A percentile compares a stretch with the other conserved stretches of the same genome.
phyloP scores from a whole-genome alignment of 2,113 vertebrate genomes.

The Labeo catla region DNA sequence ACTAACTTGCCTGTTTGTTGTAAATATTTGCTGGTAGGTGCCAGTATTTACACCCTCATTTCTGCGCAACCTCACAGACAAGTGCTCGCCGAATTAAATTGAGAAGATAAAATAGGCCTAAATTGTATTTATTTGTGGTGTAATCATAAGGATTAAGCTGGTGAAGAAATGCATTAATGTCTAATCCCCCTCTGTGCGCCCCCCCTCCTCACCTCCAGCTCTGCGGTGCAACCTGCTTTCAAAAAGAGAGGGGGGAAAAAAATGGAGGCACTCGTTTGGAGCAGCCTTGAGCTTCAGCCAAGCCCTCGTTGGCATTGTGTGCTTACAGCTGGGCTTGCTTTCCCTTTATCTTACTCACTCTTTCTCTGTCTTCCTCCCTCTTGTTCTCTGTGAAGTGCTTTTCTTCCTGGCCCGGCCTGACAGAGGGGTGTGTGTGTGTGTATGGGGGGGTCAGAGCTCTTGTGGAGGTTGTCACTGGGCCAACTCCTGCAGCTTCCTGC shows the following conservation, averaged over 20 bases:
- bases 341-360: conserved; percentile 63
- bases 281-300: conserved; percentile 89
- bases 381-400: conserved; percentile 60
- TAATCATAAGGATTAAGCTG: conserved; percentile 87
- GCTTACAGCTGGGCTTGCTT: conserved; percentile 85
- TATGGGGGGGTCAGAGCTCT: conserved; percentile 62
- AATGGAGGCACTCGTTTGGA: conserved; percentile 83
- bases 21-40: conserved; percentile 62
- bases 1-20: conserved; percentile 33
- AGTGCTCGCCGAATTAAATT: conserved; percentile 64
- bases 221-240: conserved; percentile 83
- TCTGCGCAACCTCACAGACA: conserved; percentile 61
- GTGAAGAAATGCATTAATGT: conserved; percentile 85
- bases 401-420: conserved; percentile 68
- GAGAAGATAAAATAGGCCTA: conserved; percentile 70
- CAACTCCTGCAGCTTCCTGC: conserved; percentile 68
- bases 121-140: conserved; percentile 88
- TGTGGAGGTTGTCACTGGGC: conserved; percentile 67
- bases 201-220: conserved; percentile 59
- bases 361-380: conserved; percentile 52
- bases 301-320: conserved; percentile 80
- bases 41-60: conserved; percentile 15
- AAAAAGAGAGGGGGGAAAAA: conserved; percentile 69
- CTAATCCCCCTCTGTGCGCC: conserved; percentile 75
- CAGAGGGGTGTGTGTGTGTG: conserved; percentile 47